Percentiles rank a stretch among this genome's conserved stretches.
phyloP scores from a whole-genome alignment of 2,113 vertebrate genomes.

The Felis chaus region DNA sequence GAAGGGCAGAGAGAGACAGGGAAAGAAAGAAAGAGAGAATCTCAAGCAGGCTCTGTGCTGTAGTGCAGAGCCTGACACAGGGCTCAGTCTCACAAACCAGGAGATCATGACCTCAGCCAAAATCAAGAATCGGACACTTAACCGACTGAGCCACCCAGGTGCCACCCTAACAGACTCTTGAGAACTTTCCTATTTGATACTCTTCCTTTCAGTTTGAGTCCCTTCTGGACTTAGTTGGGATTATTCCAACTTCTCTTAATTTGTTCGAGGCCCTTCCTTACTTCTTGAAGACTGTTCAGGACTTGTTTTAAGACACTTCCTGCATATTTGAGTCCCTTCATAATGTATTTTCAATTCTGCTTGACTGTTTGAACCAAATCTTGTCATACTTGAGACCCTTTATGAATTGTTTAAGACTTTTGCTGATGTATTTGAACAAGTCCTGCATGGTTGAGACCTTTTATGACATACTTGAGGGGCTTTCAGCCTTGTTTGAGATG shows the following conservation, averaged over 20 bases:
- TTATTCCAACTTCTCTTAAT: constrained; percentile 20
- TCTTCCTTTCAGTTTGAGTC: background rate
- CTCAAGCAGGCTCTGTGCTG: too few relatives aligned
- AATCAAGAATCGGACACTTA: too few relatives aligned
- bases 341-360: background rate
- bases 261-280: background rate
- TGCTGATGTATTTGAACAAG: background rate
- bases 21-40: too few relatives aligned
- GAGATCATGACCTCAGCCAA: too few relatives aligned
- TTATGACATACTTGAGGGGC: background rate
- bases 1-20: too few relatives aligned
- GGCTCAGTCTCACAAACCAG: too few relatives aligned
- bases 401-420: background rate
- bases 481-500: background rate
- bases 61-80: too few relatives aligned
- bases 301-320: constrained; percentile 7
- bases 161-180: background rate
- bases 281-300: background rate
- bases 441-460: background rate
- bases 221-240: background rate
- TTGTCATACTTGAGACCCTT: background rate
- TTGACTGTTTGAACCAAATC: background rate
- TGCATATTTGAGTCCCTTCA: background rate
- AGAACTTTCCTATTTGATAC: background rate
- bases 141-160: too few relatives aligned